A percentile compares a stretch with the other conserved stretches of the same genome.
These are phyloP conservation scores for Aselliscus stoliczkanus DNA, from an alignment of 2,797 vertebrate genomes.

Conservation along the genomic window DNA sequence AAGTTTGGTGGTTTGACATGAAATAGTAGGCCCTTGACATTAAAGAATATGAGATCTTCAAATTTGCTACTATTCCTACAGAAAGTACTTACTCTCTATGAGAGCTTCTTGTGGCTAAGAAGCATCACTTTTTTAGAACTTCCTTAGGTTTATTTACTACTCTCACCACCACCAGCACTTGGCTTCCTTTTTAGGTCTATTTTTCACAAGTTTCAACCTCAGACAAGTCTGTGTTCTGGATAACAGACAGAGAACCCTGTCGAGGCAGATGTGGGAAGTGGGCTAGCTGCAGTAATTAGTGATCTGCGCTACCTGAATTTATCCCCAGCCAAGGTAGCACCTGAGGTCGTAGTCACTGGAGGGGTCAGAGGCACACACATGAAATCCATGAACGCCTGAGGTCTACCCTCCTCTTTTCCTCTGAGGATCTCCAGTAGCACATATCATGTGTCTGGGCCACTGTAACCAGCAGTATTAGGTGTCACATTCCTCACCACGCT, in stretches of 20 bases:
- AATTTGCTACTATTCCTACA: neutral
- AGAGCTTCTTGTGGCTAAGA: neutral
- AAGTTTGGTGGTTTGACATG: neutral
- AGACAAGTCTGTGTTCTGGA: neutral
- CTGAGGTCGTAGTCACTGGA: neutral
- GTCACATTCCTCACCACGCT: neutral
- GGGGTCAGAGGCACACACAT: neutral
- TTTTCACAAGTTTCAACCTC: neutral
- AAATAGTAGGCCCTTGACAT: neutral
- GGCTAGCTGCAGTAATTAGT: neutral
- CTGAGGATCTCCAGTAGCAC: neutral
- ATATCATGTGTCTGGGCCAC: neutral
- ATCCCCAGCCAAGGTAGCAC: neutral
- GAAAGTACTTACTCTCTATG: neutral
- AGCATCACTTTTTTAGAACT: neutral
- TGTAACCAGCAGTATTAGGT: fast-evolving
- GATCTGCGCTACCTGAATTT: neutral
- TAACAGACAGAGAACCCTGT: neutral
- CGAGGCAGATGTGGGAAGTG: neutral
- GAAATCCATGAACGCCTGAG: neutral
- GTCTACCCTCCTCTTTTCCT: neutral
- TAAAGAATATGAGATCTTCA: neutral
- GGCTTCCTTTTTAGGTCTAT: neutral
- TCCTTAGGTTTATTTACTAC: neutral
- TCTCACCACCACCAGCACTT: neutral